Evolutionary conservation across 2,113 vertebrate genomes (phyloP), one percentile per base, ranked within the genome.

Genomic region (Gymnobelideus leadbeateri): DNA sequence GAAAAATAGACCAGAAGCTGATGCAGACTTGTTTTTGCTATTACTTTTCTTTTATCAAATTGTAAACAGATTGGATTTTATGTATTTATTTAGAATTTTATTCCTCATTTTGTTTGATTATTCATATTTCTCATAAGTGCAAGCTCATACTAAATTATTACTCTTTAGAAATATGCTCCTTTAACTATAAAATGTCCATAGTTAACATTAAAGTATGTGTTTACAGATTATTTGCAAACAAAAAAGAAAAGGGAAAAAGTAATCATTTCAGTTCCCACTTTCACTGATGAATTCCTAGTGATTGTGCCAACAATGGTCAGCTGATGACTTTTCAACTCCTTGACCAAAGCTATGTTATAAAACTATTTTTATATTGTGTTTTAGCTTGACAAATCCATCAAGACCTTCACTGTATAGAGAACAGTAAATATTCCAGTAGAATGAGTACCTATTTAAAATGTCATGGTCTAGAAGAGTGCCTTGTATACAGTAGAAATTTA

Each of bases 281-380:
- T 43, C 19, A 84, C 68, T 43, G n/a, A 2, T 84, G 37, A 84
- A 43, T 43, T 84, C n/a, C 19, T 84, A 84, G 16, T 19, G 5
- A 4, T 21, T 84, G 6, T 84, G 37, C 37, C 61, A 68, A 84
- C 31, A 19, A n/a, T 57, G 2, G 14, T 16, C 31, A 94, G 77
- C n/a, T 91, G 51, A 92, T 10, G 89, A 92, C 89, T 94, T 97
- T 94, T 98, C 93, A 97, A 96, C 90, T 46, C 89, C 97, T 95
- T 97, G 90, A 94, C 93, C 93, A 98, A 95, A 96, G 95, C 91
- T 96, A 92, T 68, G 37, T 51, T 94, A 97, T 89, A 97, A 97
- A 96, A 96, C 47, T 91, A 89, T 96, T 96, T 94, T 97, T 89
- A 47, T 92, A 95, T 95, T 55, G 89, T 19, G n/a, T 94, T 95